Evolutionary conservation across 2,797 vertebrate species (phyloP), one percentile per base, ranked within the genome.

Genomic region (Scleropages formosus): DNA sequence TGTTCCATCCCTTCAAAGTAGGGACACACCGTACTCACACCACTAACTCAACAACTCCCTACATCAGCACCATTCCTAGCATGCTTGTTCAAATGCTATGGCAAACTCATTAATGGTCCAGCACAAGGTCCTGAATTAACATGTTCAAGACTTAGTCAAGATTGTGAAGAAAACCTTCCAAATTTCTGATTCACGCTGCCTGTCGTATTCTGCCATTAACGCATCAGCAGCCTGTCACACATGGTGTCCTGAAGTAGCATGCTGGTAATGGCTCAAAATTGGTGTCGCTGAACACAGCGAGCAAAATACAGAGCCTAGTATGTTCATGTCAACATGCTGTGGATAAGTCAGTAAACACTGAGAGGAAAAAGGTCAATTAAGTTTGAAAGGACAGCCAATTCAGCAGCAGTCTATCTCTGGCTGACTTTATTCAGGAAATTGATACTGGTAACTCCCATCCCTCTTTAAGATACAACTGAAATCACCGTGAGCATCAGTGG

Each of bases 251-350:
- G 70, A 83, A 83, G 69, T 73, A 76, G 74, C 71, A 70, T 44
- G 72, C 78, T 86, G 13, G 20, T 87, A 86, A 89, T 85, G 76
- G 76, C 77, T 74, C 78, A 77, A 86, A 88, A 90, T 85, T 87
- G 85, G 87, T 86, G 89, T 86, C 85, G 83, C 27, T 77, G 87
- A 87, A 87, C 85, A 84, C 77, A 56, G 66, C 81, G 83, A 59
- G 80, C 83, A 87, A 85, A 70, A 68, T 27, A 31, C 18, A 80
- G 24, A 82, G 70, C 58, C 10, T 8, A 22, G 56, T 72, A 76
- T 82, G 76, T 77, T 82, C 82, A 66, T 68, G 79, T 81, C 77
- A 79, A 73, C 77, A 82, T 49, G 84, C 60, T 78, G 67, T 77
- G 86, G 85, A 84, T 81, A 86, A 86, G 84, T 67, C 82, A 77